Conservation (phyloP, 2,888 invertebrate species). For the Scaptomyza cyrtandrae region DNA sequence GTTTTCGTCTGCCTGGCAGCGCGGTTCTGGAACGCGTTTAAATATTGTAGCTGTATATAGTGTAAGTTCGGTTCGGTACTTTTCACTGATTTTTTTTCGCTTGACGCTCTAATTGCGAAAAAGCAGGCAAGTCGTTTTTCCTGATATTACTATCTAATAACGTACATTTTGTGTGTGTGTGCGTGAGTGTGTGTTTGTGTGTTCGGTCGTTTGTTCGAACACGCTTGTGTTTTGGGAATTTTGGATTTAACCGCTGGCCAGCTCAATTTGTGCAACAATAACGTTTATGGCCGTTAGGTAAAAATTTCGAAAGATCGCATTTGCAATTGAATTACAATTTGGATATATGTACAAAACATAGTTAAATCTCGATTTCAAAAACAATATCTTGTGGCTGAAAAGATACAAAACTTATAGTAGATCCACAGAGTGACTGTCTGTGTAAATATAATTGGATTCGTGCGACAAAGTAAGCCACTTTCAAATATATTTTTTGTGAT, state of each 20-base stretch:
- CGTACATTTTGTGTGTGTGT: neutral
- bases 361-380: slow-evolving; percentile 26
- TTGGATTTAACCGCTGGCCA: slow-evolving; percentile 31
- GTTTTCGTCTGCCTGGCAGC: slow-evolving; percentile 81
- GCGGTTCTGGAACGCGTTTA: slow-evolving; percentile 81
- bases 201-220: neutral
- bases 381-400: slow-evolving; percentile 21
- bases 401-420: slow-evolving; percentile 8
- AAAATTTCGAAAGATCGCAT: slow-evolving; percentile 64
- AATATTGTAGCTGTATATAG: slow-evolving; percentile 17
- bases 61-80: slow-evolving; percentile 28
- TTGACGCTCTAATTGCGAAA: slow-evolving; percentile 34
- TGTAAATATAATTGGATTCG: neutral
- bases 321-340: slow-evolving; percentile 30
- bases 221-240: slow-evolving; percentile 17
- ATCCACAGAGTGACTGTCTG: neutral
- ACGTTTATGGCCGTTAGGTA: slow-evolving; percentile 29
- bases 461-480: slow-evolving; percentile 31
- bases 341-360: slow-evolving; percentile 19
- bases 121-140: slow-evolving; percentile 40
- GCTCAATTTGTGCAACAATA: slow-evolving; percentile 55
- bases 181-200: neutral
- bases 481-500: neutral
- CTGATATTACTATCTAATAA: slow-evolving; percentile 20
- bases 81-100: slow-evolving; percentile 6